Evolutionary conservation across 2,113 vertebrate genomes (phyloP).

Genomic region (Aleadryas rufinucha): DNA sequence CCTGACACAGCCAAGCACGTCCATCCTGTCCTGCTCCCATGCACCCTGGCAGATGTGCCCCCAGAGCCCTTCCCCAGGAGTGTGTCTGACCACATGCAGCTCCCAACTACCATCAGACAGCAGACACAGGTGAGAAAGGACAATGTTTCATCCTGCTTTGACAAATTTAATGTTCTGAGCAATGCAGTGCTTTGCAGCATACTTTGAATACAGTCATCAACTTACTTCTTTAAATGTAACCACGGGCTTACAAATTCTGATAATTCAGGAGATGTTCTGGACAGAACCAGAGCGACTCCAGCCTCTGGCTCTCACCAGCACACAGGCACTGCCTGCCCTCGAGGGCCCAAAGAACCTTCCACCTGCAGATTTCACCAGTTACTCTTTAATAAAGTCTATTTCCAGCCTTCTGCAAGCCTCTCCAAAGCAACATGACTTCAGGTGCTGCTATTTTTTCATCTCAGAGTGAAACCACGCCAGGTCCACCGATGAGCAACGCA

Average conservation of each 20-base stretch:
- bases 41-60: neutral
- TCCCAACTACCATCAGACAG: neutral
- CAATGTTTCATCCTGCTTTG: rapidly evolving
- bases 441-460: neutral
- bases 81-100: rapidly evolving
- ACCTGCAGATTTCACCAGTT: neutral
- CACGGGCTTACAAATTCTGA: no score
- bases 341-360: no score
- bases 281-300: neutral
- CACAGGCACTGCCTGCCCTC: neutral
- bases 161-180: neutral
- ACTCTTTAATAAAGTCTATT: neutral
- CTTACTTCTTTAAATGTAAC: no score
- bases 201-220: neutral
- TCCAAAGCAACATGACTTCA: neutral
- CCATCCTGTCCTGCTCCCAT: rapidly evolving
- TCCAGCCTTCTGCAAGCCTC: neutral
- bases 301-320: neutral
- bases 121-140: neutral
- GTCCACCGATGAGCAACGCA: neutral
- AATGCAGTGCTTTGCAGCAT: neutral
- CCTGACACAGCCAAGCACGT: neutral
- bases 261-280: neutral
- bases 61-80: neutral
- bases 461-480: neutral